Evolutionary conservation across 2,113 vertebrate genomes (phyloP), one percentile per base, ranked within the genome.

Genomic region (Corythoichthys intestinalis): DNA sequence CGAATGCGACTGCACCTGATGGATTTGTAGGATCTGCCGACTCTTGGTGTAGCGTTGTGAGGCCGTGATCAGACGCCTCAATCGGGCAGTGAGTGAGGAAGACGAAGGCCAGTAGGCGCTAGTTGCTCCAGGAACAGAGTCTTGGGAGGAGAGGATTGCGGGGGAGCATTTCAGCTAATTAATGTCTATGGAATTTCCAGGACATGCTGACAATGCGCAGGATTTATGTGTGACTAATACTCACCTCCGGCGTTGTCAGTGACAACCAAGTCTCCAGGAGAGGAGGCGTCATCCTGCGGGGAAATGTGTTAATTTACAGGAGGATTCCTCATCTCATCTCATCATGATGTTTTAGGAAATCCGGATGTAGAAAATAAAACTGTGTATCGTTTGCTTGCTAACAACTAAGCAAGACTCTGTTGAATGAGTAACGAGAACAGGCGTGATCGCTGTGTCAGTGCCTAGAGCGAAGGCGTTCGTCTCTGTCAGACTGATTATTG

Each of bases 11-110:
- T 94, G 96, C 4, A 90, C 12, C 56, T 95, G 93, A 46, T 94
- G 95, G 68, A 96, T 94, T 60, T 96, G 95, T 65, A 96, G 94
- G 77, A 94, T 93, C 85, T 98, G 95, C 71, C 94, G 93, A 53
- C 93, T 96, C 81, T 99, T 99, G 77, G 94, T 96, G 34, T 91
- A 97, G 50, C 97, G 93, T 73, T 99, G 97, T 37, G 97, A 98
- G 0, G 97, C 94, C 1, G 97, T 99, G 88, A 99, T 97, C 8
- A 99, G 92, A 58, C 97, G 96, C 35, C 97, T 93, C 64, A 99
- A 92, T 0, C 97, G 91, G 1, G 97, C 97, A 1, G 97, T 99
- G 84, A 99, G 89, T 68, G 94, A 93, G 0, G 97, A 98, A 7
- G 96, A 88, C 4, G 96, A 95, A 4, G 97, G 97, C 97, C 97